These are phyloP conservation scores for Drosophila aldrichi DNA, from an alignment of 2,888 invertebrate species.

Conservation along the genomic window DNA sequence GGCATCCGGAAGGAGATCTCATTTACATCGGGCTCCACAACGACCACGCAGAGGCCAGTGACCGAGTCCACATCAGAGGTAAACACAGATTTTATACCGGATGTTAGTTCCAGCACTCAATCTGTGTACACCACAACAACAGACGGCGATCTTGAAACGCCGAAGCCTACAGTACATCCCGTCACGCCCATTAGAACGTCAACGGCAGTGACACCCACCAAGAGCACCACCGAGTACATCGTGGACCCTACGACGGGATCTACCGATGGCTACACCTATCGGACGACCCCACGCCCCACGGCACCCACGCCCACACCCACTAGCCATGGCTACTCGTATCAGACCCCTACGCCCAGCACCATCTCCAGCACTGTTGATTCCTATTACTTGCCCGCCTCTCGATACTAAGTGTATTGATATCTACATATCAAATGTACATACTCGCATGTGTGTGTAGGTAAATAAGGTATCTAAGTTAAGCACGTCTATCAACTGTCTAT, in stretches of 20 bases:
- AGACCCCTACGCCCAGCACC: conserved; percentile 22
- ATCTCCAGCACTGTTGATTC: conserved; percentile 19
- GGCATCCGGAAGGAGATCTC: conserved; percentile 53
- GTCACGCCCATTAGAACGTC: conserved; percentile 51
- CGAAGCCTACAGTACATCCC: conserved; percentile 72
- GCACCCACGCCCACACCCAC: conserved; percentile 11
- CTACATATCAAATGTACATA: conserved; percentile 14
- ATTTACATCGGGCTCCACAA: conserved; percentile 34
- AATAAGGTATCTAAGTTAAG: conserved; percentile 15
- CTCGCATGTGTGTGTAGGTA: conserved; percentile 22
- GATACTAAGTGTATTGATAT: conserved; percentile 18
- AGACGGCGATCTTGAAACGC: conserved; percentile 62
- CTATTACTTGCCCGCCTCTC: conserved; percentile 44
- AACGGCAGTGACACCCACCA: conserved; percentile 46
- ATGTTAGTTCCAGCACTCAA: conserved; percentile 66
- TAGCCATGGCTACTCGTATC: conserved; percentile 50
- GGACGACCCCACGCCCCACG: conserved; percentile 10
- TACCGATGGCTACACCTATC: conserved; percentile 13
- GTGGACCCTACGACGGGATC: conserved; percentile 16
- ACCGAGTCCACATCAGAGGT: conserved; percentile 64
- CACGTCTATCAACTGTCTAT: conserved; percentile 9
- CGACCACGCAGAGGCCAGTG: conserved; percentile 54
- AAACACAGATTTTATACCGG: conserved; percentile 73
- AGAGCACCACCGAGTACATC: conserved; percentile 47
- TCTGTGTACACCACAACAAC: conserved; percentile 70